Evolutionary conservation across 2,797 vertebrate genomes (phyloP), one percentile per base, ranked within the genome.

Genomic region (Sparidentex hasta): DNA sequence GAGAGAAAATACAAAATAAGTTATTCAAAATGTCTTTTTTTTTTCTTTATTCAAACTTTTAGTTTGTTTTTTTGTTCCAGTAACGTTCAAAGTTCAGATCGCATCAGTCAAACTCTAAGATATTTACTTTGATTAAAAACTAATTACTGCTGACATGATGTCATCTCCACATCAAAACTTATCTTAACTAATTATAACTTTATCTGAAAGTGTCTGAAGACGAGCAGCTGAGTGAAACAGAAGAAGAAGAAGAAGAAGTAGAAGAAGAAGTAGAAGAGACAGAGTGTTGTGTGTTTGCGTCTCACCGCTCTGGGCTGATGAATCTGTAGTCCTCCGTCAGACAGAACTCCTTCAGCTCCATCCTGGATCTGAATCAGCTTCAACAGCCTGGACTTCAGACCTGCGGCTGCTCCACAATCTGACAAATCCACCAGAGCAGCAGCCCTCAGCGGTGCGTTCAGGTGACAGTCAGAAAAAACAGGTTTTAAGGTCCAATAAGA

Each of bases 341-440:
- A 57, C 66, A 54, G 17, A 90, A 76, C 38, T 80, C 83, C 81
- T 78, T 82, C 85, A 81, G 65, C 64, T 90, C 87, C 89, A 90
- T 90, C 76, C 52, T 74, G 48, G 27, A 23, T n/a, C 51, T 62
- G 16, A 77, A 7, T 50, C 25, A 33, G 56, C 16, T 29, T 17
- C 21, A n/a, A 9, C 52, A 38, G 6, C 18, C 3, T 5, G 5
- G 63, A 61, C 7, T 7, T 50, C 46, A 38, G 7, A 58, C 8
- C 16, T 59, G 46, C 46, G 5, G 46, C 33, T 20, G 4, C 61
- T 17, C 51, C 20, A 7, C 17, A 51, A 14, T 11, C 20, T 5
- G 5, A 46, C 17, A 27, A 7, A 29, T 52, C 56, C 52, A 63
- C 5, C 38, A 11, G 13, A 14, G 21, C 5, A 9, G 33, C 29